Base-by-base conservation (phyloP, 2,888 invertebrate genomes). In the Scaptomyza flava region DNA sequence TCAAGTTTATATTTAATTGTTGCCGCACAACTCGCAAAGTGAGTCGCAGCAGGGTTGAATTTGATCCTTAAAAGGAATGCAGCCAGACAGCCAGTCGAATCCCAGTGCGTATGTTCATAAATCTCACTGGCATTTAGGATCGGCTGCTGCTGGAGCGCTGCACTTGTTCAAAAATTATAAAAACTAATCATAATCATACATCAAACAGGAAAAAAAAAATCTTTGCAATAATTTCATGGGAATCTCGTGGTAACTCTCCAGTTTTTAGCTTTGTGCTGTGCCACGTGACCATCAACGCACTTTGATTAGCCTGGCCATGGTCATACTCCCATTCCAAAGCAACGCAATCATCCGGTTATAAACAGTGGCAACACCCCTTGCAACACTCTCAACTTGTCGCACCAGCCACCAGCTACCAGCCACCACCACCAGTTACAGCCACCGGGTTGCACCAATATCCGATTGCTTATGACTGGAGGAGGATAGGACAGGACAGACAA, bases 261-360 rank as follows among this genome's bases (percentile, higher is more conserved):
- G 14, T 8, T 14, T 65, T 74, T 65, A 57, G 17, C 66, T 60
- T 62, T 64, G 66, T 57, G 59, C 56, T 68, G 41, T 46, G 90
- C 71, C 89, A 90, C 89, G 91, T 89, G 89, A 68, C 83, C 78
- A 62, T 42, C 74, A 64, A 83, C 82, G 89, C 90, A 79, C 80
- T 87, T 76, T 90, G 91, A 90, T 90, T 90, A 90, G 87, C 68
- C 57, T 51, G 75, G 69, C 60, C 59, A 47, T 46, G 45, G 43
- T 38, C 51, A 36, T 33, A 9, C 17, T 8, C 50, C 48, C 36
- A 20, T 59, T 27, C 31, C 68, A 9, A 42, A 11, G 54, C 61
- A 48, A 45, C 36, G 43, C 54, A 67, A 62, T 69, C 69, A 62
- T 54, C 43, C 58, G 62, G 68, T 47, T 69, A 74, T 68, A 61